Evolutionary conservation across 2,888 invertebrate genomes (phyloP), one percentile per base, ranked within the genome.

Genomic region (Eupelmus urozonus): DNA sequence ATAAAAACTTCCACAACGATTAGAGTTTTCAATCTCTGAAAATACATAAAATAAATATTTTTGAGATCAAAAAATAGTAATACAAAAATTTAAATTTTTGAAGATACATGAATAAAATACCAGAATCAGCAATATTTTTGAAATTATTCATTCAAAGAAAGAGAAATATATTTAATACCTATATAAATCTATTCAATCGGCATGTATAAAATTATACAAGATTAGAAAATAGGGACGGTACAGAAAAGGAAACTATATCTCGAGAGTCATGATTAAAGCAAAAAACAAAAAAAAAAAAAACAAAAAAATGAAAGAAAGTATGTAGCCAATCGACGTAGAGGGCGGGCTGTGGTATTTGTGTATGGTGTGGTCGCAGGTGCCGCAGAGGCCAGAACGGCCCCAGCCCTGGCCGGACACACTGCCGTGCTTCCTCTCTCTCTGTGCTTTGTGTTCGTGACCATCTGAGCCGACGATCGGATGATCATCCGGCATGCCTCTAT

Each of bases 361-460:
- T 57, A 77, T 70, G 74, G 87, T 89, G 85, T 88, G 88, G 86
- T 88, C 89, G 87, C 90, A 90, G 90, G 90, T 90, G 88, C 89
- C 88, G 88, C 88, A 86, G 86, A 87, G 87, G 88, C 87, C 85
- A 85, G 86, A 84, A 85, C 87, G 88, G 86, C 88, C 85, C 87
- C 88, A 86, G 86, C 88, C 86, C 85, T 87, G 86, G 83, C 87
- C 87, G 89, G 89, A 88, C 85, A 87, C 86, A 87, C 88, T 88
- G 87, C 88, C 88, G 89, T 90, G 90, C 89, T 90, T 90, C 90
- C 89, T 88, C 90, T 90, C 86, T 89, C 89, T 89, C 89, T 90
- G 88, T 90, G 90, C 90, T 90, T 90, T 89, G 75, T 90, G 88
- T 88, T 89, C 89, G 88, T 88, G 89, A 87, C 87, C 88, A 85